Evolutionary conservation across 2,888 invertebrate species (phyloP), one percentile per base, ranked within the genome.

Genomic region (Blera fallax): DNA sequence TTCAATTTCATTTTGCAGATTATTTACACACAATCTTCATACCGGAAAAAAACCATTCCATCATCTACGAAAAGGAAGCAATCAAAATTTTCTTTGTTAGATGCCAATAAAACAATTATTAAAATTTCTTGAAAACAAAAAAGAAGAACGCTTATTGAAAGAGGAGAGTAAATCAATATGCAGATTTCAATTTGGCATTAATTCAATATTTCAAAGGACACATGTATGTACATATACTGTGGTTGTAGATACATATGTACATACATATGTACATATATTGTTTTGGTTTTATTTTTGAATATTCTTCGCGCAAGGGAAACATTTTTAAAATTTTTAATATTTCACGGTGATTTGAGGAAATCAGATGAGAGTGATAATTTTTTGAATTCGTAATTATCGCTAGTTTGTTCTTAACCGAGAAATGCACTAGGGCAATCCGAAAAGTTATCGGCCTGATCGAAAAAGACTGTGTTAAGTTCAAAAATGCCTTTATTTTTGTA

Each of bases 171-270:
- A 1, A 5, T 40, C 14, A 40, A 40, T 40, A 40, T 40, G 40
- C 11, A 45, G n/a, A 65, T 50, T 50, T 65, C 5, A 48, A 7
- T 11, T 65, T 65, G 65, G 65, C 65, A 65, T n/a, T 24, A n/a
- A 50, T 48, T 65, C 65, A 65, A 65, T 3, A 34, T 65, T 64
- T 34, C 1, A 48, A 48, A 64, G 16, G 21, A 34, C 34, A 7
- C 14, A 7, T 1, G 8, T n/a, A 24, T 4, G 24, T 3, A 24
- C 4, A 0, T 0, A 1, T 65, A 7, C n/a, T 54, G 27, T 54
- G n/a, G n/a, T n/a, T n/a, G n/a, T n/a, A n/a, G n/a, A n/a, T n/a
- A n/a, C 0, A 7, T n/a, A 24, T 4, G 24, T 3, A 24, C 4
- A 0, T 0, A 1, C 0, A 7, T n/a, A 24, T 4, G 24, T 3